Percentiles rank a stretch among this genome's conserved stretches.
phyloP scores from a whole-genome alignment of 2,113 vertebrate genomes.

The Neofelis nebulosa region DNA sequence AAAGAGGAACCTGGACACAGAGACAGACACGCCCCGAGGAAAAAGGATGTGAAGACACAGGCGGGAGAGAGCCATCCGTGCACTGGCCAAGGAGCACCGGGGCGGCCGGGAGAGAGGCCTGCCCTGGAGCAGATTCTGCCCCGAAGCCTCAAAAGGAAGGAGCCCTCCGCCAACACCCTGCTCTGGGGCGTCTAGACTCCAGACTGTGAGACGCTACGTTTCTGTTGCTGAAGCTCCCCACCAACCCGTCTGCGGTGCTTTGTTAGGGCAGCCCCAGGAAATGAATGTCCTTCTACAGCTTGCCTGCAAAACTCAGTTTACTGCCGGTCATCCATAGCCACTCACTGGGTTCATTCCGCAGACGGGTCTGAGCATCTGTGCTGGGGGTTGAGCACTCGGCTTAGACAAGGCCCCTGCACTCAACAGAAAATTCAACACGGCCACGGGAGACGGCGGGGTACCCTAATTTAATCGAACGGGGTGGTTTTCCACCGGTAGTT shows the following conservation, averaged over 20 bases:
- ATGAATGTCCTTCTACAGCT: accelerated
- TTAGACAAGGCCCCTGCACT: neutral
- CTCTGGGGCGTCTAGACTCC: neutral
- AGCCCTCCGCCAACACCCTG: neutral
- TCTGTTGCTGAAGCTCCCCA: neutral
- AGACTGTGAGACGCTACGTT: neutral
- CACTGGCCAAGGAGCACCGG: neutral
- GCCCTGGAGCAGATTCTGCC: no score
- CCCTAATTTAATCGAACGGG: neutral
- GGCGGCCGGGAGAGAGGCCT: neutral
- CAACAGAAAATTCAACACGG: no score
- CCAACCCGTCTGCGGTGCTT: neutral
- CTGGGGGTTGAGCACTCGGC: accelerated
- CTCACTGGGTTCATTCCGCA: accelerated
- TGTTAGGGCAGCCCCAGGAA: neutral
- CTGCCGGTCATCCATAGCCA: accelerated
- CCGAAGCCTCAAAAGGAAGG: neutral
- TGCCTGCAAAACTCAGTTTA: neutral
- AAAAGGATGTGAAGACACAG: neutral
- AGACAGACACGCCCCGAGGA: neutral
- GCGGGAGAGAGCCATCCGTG: neutral
- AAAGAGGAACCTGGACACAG: neutral
- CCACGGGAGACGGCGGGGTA: neutral
- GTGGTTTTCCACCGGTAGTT: neutral
- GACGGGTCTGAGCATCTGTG: neutral